Base-by-base conservation (phyloP, 2,888 invertebrate genomes). In the Acrocyrtus sp. region DNA sequence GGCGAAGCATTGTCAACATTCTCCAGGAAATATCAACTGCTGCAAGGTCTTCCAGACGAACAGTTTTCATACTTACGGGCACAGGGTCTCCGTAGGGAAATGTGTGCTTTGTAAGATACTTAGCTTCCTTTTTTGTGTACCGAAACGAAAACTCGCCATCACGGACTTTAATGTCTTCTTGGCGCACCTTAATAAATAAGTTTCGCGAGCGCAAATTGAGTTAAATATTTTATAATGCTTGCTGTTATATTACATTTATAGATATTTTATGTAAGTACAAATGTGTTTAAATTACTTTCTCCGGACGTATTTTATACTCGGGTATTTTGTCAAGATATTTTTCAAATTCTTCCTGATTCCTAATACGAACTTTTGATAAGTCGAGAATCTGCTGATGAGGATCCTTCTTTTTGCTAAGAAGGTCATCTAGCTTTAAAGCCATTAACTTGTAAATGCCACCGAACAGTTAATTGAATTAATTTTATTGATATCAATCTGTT, bases 21-120 rank as follows among this genome's bases (percentile, higher is more conserved):
- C 92, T 90, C 95, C 95, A 96, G 83, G 94, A 94, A 75, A 96
- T 96, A 41, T 93, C 90, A 19, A 95, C 94, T 10, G 90, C 88
- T 81, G 92, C 92, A 56, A 95, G 85, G 81, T 95, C 95, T 54
- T 89, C 89, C 81, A 93, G 87, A 82, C 90, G 89, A 47, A 92
- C 86, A 10, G 87, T 86, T 80, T 87, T 88, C 95, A 95, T 94
- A 84, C 94, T 94, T 0, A 87, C 86, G 1, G 95, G 95, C 76
- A 94, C 86, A 0, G 95, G 95, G 85, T 95, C 91, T 81, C 90
- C 89, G 61, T 82, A 90, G 2, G 87, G 86, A 51, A 88, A 90
- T 80, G 89, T 86, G 82, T 89, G 89, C 79, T 88, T 89, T 81
- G 89, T 87, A 1, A 86, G 88, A 80, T 89, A 88, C 75, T 89